Evolutionary conservation across 2,888 invertebrate species (phyloP).

Genomic region (Microplitis manilae): DNA sequence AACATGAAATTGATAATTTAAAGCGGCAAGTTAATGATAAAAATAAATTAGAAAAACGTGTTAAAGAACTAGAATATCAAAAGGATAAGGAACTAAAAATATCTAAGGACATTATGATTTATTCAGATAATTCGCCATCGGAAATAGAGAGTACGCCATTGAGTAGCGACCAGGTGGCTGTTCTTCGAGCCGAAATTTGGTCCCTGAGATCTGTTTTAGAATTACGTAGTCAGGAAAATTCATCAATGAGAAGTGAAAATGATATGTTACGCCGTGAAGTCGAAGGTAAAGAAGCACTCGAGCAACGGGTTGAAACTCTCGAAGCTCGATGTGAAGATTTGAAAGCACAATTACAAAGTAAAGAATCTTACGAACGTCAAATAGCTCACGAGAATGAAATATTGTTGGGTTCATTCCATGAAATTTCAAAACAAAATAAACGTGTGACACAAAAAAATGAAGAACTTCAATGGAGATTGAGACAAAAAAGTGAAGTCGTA

Average conservation of each 20-base stretch:
- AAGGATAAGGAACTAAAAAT: slow-evolving; percentile 63
- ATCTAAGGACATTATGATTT: slow-evolving; percentile 40
- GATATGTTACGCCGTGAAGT: slow-evolving; percentile 81
- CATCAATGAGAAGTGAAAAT: slow-evolving; percentile 81
- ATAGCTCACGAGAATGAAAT: slow-evolving; percentile 81
- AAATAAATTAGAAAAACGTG: slow-evolving; percentile 72
- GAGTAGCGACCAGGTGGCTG: slow-evolving; percentile 70
- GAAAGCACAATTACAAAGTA: slow-evolving; percentile 80
- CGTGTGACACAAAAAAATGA: slow-evolving; percentile 88
- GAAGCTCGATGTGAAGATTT: slow-evolving; percentile 91
- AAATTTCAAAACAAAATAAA: slow-evolving; percentile 85
- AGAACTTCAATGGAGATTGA: slow-evolving; percentile 88
- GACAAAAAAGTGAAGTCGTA: slow-evolving; percentile 85
- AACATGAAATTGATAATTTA: slow-evolving; percentile 79
- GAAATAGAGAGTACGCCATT: slow-evolving; percentile 74
- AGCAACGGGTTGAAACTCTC: slow-evolving; percentile 83
- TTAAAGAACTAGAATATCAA: slow-evolving; percentile 57
- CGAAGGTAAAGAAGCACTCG: slow-evolving; percentile 81
- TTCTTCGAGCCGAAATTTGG: slow-evolving; percentile 82
- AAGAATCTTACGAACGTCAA: slow-evolving; percentile 82
- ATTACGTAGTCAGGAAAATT: slow-evolving; percentile 88
- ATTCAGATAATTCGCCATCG: slow-evolving; percentile 73
- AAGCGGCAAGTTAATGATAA: slow-evolving; percentile 81
- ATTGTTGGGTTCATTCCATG: slow-evolving; percentile 81
- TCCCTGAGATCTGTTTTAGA: slow-evolving; percentile 92